phyloP scores from a whole-genome alignment of 2,797 vertebrate species.

The Aratinga solstitialis region DNA sequence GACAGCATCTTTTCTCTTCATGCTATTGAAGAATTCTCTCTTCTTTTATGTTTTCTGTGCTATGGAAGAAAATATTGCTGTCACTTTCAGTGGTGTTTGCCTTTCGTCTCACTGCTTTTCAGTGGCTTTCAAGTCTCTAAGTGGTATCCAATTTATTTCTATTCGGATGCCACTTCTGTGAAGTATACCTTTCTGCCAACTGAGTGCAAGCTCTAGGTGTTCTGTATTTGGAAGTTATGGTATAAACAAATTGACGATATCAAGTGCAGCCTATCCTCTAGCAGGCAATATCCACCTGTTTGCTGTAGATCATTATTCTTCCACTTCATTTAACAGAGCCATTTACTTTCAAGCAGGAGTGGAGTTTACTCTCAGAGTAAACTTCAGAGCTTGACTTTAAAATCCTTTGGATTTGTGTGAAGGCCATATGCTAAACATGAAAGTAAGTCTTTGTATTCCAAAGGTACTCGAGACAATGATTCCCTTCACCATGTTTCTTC shows the following conservation, averaged over 20 bases:
- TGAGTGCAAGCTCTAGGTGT: slow-evolving; percentile 11
- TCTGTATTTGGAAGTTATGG: slow-evolving; percentile 26
- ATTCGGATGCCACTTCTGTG: slow-evolving; percentile 59
- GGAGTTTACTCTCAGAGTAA: not conserved
- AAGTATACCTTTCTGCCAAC: slow-evolving; percentile 58
- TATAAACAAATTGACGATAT: slow-evolving; percentile 60
- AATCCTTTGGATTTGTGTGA: not conserved
- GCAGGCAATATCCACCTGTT: slow-evolving; percentile 35
- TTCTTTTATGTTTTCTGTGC: slow-evolving; percentile 43
- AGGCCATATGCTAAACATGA: not conserved
- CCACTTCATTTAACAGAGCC: slow-evolving; percentile 33
- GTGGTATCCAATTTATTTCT: slow-evolving; percentile 72
- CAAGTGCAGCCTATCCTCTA: slow-evolving; percentile 41
- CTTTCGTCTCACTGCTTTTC: slow-evolving; percentile 67
- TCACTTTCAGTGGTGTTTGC: slow-evolving; percentile 60
- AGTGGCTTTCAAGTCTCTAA: slow-evolving; percentile 59
- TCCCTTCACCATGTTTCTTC: not conserved
- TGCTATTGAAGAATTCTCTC: slow-evolving; percentile 42
- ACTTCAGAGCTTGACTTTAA: slow-evolving; percentile 21
- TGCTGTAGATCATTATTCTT: slow-evolving; percentile 24
- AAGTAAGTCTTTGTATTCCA: not conserved
- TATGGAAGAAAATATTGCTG: slow-evolving; percentile 65
- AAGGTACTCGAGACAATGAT: not conserved
- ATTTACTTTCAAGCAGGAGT: not conserved
- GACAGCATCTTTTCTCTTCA: slow-evolving; percentile 43